Base-by-base conservation (phyloP, 2,797 vertebrate species). In the Syngnathus acus region DNA sequence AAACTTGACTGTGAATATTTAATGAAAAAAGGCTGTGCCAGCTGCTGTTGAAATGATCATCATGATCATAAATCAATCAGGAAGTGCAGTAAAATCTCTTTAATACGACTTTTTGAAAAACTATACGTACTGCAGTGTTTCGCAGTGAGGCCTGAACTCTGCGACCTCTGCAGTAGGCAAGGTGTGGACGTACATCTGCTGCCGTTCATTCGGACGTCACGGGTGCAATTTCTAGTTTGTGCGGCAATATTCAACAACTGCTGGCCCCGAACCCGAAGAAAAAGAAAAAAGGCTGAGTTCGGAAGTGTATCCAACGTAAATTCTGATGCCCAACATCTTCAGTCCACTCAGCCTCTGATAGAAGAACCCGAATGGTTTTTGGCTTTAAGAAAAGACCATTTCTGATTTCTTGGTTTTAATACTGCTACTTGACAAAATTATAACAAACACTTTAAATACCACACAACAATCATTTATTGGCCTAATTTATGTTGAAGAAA, bases 381-480 rank as follows among this genome's bases (percentile, higher is more conserved):
- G 9, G 19, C 37, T 59, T 40, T 10, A n/a, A 42, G 16, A 42
- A 40, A 60, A 19, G 17, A n/a, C 9, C 9, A 9, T 39, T 11
- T 60, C 9, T n/a, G 19, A 60, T 11, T 13, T 47, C 16, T 47
- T 42, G 32, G 32, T 10, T 43, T 43, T 19, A 60, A 60, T 60
- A 60, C 38, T 38, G 21, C 38, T n/a, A 68, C 66, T 78, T n/a
- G 4, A 40, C 32, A 40, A 60, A 60, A 60, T 4, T 57, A 32
- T 60, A 60, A 11, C n/a, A 10, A 61, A 71, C 71, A 77, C 63
- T 68, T 45, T 7, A 71, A 67, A 77, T 78, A 74, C 57, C 73
- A 68, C 60, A 69, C 65, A 61, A 64, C 77, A 78, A 80, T 85
- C 83, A 79, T 87, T 87, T 87, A 87, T 81, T 83, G 82, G 83